A percentile compares a stretch with the other conserved stretches of the same genome.
phyloP scores from a whole-genome alignment of 37 sponge, comb jelly and placozoan species.

The Haliclona indistincta region DNA sequence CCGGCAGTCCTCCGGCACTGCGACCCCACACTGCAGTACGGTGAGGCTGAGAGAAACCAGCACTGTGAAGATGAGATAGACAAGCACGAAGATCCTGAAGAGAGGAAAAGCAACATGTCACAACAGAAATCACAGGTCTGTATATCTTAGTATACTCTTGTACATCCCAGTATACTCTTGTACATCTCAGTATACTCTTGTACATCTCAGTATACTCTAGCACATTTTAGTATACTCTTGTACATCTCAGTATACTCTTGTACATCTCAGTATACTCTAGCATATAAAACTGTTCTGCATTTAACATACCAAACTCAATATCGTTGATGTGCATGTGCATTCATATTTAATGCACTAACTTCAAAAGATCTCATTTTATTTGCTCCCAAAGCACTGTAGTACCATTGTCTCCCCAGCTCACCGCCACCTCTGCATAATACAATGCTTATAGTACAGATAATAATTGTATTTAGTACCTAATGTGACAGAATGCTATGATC shows the following conservation, averaged over 20 bases:
- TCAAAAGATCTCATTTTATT: constrained; percentile 39
- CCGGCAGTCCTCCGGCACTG: constrained; percentile 56
- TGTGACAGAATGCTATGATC: constrained; percentile 67
- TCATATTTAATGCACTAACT: neutral
- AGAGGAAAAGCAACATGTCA: constrained; percentile 4
- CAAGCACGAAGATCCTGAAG: constrained; percentile 47
- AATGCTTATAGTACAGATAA: neutral
- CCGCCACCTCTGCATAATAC: constrained; percentile 38
- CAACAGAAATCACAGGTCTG: neutral
- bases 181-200: neutral
- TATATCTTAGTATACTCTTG: neutral
- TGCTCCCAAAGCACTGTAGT: constrained; percentile 9
- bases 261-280: neutral
- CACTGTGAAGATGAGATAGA: constrained; percentile 20
- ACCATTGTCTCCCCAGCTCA: constrained; percentile 60
- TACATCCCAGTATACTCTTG: too few species aligned
- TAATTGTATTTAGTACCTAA: constrained; percentile 13
- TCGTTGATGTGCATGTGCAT: neutral
- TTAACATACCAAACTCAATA: neutral
- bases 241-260: neutral
- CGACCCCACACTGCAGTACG: constrained; percentile 46
- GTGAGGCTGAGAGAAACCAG: constrained; percentile 32
- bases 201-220: neutral
- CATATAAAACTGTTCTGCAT: neutral
- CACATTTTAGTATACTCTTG: neutral